phyloP scores from a whole-genome alignment of 30 jellyfish, hydroid and myxozoan species.

The Aurelia sp. region DNA sequence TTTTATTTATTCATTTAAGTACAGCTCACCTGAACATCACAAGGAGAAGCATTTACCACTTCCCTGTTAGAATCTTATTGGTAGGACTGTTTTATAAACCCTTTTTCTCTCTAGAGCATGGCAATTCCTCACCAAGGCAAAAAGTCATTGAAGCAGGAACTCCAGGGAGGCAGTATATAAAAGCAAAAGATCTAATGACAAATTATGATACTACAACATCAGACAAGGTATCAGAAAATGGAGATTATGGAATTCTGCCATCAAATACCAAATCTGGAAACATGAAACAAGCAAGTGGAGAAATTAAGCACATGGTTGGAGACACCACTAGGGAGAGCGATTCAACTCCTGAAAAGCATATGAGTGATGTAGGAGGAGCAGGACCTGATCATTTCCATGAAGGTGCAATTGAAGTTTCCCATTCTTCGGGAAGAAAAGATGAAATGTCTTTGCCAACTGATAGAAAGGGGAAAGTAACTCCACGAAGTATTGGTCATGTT shows the following conservation, averaged over 20 bases:
- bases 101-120: too few relatives aligned
- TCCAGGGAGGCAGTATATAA: conserved; percentile 17
- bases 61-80: too few relatives aligned
- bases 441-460: neutral
- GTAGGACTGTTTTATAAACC: too few relatives aligned
- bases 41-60: too few relatives aligned
- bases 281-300: neutral
- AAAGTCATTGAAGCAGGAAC: neutral
- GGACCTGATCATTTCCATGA: too few relatives aligned
- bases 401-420: too few relatives aligned
- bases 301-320: neutral
- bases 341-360: too few relatives aligned
- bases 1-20: too few relatives aligned
- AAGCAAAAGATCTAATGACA: conserved; percentile 41
- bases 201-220: conserved; percentile 4
- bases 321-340: too few relatives aligned
- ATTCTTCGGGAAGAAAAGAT: neutral
- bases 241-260: neutral
- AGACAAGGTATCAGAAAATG: neutral
- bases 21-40: too few relatives aligned
- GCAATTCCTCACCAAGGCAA: too few relatives aligned
- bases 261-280: neutral
- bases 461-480: conserved; percentile 7
- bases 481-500: conserved; percentile 31
- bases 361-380: too few relatives aligned